phyloP scores from a whole-genome alignment of 1,140 invertebrate genomes.

The Sipha flava region DNA sequence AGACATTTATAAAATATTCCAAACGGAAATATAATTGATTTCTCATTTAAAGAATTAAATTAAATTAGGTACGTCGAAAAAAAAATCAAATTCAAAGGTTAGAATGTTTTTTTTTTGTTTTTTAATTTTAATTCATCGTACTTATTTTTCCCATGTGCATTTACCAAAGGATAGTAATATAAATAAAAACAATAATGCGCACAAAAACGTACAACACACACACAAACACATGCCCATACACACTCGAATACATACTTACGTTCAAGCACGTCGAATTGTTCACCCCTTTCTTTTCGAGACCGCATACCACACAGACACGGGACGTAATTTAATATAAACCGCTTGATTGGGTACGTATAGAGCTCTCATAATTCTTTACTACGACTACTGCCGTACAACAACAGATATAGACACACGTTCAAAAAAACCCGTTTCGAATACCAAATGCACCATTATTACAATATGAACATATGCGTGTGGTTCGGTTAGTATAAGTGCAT shows the following conservation, averaged over 20 bases:
- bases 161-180: neutral
- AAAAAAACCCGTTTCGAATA: constrained; percentile 7
- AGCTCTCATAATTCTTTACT: neutral
- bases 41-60: neutral
- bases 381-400: neutral
- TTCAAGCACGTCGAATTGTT: neutral
- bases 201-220: neutral
- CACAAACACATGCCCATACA: too few species aligned
- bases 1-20: neutral
- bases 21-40: neutral
- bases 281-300: neutral
- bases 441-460: neutral
- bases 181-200: neutral
- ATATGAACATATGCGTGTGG: neutral
- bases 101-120: neutral
- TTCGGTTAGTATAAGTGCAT: neutral
- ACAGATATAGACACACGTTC: neutral
- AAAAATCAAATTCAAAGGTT: too few species aligned
- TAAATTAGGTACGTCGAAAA: too few species aligned
- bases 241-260: too few species aligned
- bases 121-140: neutral
- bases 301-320: neutral
- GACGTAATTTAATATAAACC: constrained; percentile 14
- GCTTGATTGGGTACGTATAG: neutral
- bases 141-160: neutral